Evolutionary conservation across 2,888 invertebrate genomes (phyloP).

Genomic region (Miltochrista miniata): DNA sequence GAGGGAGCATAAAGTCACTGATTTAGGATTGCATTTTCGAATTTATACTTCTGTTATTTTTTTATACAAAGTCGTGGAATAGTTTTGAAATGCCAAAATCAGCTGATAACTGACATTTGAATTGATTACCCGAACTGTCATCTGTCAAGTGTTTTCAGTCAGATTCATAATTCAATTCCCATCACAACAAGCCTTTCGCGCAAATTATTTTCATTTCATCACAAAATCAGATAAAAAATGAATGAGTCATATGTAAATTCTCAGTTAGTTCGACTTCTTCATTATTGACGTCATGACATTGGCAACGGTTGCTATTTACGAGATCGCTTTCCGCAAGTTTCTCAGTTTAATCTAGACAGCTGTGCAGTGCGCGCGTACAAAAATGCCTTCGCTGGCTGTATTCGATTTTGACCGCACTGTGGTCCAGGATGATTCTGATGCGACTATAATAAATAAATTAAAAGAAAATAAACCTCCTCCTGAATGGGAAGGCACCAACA

Average conservation of each 20-base stretch:
- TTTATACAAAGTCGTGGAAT: too few relatives aligned
- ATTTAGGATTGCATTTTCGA: too few relatives aligned
- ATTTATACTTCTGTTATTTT: neutral
- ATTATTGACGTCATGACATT: slow-evolving; percentile 29
- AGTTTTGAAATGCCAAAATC: neutral
- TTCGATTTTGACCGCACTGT: slow-evolving; percentile 79
- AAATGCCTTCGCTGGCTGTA: slow-evolving; percentile 67
- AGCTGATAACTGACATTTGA: slow-evolving; percentile 18
- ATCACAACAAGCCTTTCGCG: neutral
- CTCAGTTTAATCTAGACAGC: slow-evolving; percentile 40
- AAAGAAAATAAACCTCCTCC: slow-evolving; percentile 70
- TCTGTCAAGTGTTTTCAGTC: too few relatives aligned
- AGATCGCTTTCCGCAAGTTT: neutral
- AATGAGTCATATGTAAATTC: slow-evolving; percentile 36
- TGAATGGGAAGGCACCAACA: slow-evolving; percentile 63
- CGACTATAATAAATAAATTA: slow-evolving; percentile 69
- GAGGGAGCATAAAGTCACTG: too few relatives aligned
- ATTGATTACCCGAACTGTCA: too few relatives aligned
- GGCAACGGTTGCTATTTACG: slow-evolving; percentile 14
- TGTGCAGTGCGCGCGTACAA: slow-evolving; percentile 45
- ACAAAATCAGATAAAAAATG: slow-evolving; percentile 24
- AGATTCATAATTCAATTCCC: too few relatives aligned
- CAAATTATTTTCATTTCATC: neutral
- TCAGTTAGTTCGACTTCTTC: slow-evolving; percentile 13
- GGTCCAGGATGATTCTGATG: slow-evolving; percentile 73